Base-by-base conservation (phyloP, 2,888 invertebrate genomes). In the Drosophila phalerata region DNA sequence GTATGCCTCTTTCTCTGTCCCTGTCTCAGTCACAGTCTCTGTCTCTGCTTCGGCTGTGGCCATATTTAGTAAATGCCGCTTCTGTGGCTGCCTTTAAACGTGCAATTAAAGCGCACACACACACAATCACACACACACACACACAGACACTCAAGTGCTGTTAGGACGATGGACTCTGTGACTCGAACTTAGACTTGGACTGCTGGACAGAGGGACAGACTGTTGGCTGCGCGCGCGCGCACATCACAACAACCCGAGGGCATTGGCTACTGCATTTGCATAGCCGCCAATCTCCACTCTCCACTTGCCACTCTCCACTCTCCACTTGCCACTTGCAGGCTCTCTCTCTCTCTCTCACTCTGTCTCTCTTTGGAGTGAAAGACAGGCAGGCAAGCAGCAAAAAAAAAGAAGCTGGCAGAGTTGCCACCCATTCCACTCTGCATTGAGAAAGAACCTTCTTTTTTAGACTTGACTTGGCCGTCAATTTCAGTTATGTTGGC, bases 261-360 rank as follows among this genome's bases (percentile, higher is more conserved):
- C 78, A 90, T 89, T 90, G 90, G 91, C 91, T 91, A 91, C 91
- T 90, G 91, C 91, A 91, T 91, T 91, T 90, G 90, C 90, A 91
- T 91, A 88, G 88, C 87, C 78, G 86, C 79, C 73, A 69, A 69
- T 69, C 58, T 49, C 67, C 60, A 38, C 37, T 9, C 40, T 11
- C 9, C 48, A 32, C 17, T 40, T 55, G 19, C 25, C 34, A 37
- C 40, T 38, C 28, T 2, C 22, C 13, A 22, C 6, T 34, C 15
- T 4, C 34, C 52, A 28, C 28, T 37, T 43, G 13, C 38, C 17
- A 17, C 38, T 38, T 17, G 17, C 45, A 19, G 28, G 28, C 51
- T 67, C 40, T 19, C 28, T 40, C 43, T 45, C 9, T 45, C n/a
- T 22, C 22, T 15, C 9, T 56, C 37, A 15, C 17, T 22, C 13